Percentiles rank a stretch among this genome's conserved stretches.
These are phyloP conservation scores for Hormaphis cornu DNA, from an alignment of 1,140 invertebrate genomes.

Conservation along the genomic window DNA sequence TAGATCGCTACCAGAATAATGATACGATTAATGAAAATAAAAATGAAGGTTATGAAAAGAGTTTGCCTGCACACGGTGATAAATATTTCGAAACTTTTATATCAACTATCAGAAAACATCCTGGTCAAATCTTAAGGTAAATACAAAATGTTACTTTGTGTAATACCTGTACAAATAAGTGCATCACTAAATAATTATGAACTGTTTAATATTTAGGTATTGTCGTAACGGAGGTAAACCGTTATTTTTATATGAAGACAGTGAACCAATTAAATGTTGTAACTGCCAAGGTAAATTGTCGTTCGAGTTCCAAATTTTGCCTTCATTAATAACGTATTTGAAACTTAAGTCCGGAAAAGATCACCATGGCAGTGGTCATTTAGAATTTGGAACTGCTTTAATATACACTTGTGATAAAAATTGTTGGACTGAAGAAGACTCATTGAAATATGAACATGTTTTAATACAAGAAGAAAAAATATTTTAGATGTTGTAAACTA, in stretches of 20 bases:
- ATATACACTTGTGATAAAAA: constrained; percentile 71
- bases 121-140: constrained; percentile 70
- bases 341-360: constrained; percentile 45
- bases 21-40: constrained; percentile 33
- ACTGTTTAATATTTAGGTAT: constrained; percentile 49
- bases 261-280: constrained; percentile 49
- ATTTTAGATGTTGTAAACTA: constrained; percentile 26
- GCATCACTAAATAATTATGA: neutral
- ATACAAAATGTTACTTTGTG: neutral
- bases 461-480: constrained; percentile 62
- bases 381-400: constrained; percentile 73
- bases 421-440: constrained; percentile 66
- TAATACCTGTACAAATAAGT: neutral
- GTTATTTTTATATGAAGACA: constrained; percentile 52
- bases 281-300: constrained; percentile 61
- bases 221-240: constrained; percentile 54
- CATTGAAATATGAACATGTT: constrained; percentile 58
- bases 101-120: constrained; percentile 60
- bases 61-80: constrained; percentile 66
- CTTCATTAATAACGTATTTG: constrained; percentile 63
- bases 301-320: constrained; percentile 73
- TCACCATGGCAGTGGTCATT: constrained; percentile 40
- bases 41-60: constrained; percentile 66
- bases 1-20: neutral
- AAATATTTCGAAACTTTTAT: constrained; percentile 69